Conservation (phyloP, 2,113 vertebrate species). For the Epinephelus fuscoguttatus region DNA sequence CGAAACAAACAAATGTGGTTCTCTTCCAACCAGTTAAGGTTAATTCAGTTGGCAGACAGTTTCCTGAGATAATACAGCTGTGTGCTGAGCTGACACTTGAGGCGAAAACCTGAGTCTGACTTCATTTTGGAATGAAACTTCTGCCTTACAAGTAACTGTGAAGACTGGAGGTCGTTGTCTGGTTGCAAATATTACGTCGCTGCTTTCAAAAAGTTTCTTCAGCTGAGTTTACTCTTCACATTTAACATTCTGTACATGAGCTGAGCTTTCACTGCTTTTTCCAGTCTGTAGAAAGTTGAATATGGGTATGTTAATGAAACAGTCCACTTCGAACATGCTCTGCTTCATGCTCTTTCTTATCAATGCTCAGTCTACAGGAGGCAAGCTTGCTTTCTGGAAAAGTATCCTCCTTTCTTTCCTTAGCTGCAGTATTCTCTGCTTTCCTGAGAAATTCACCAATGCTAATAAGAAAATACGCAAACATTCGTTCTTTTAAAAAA, state of each 20-base stretch:
- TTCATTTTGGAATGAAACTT: not conserved
- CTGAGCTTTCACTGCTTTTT: not conserved
- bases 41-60: not conserved
- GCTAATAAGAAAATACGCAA: not conserved
- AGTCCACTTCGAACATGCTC: not conserved
- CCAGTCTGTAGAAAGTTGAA: not conserved
- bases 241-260: not conserved
- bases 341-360: not conserved
- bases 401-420: not conserved
- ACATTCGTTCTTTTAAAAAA: constrained; percentile 8
- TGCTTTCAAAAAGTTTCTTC: not conserved
- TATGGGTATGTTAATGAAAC: not conserved
- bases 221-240: not conserved
- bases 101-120: not conserved
- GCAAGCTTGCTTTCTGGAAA: not conserved
- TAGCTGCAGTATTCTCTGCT: not conserved
- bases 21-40: not conserved
- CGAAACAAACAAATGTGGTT: not conserved
- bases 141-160: not conserved
- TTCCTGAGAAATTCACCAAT: not conserved
- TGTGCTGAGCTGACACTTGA: not conserved
- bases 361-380: not conserved
- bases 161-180: not conserved
- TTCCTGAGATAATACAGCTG: constrained; percentile 4
- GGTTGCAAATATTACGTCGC: not conserved